Percentiles rank a stretch among this genome's conserved stretches.
Conservation (phyloP, 2,888 invertebrate genomes). For the Cryptophagus acutangulus region DNA sequence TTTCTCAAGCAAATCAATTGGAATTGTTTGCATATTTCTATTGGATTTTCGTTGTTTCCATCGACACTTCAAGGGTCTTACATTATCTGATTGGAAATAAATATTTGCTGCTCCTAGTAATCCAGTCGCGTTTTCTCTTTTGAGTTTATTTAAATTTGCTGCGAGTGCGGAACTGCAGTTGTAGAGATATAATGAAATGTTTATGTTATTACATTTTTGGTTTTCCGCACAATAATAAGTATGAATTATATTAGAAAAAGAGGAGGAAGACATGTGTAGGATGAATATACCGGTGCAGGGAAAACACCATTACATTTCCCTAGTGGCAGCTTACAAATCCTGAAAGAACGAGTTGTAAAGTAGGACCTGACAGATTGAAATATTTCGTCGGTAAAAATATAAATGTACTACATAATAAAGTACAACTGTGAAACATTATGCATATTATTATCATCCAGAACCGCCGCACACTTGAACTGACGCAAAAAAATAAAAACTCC, state of each 20-base stretch:
- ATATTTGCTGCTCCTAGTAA: too few relatives aligned
- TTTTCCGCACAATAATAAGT: conserved; percentile 5
- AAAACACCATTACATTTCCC: conserved; percentile 38
- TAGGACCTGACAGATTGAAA: conserved; percentile 39
- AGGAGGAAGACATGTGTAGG: not conserved
- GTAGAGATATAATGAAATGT: conserved; percentile 4
- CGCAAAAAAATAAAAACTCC: too few relatives aligned
- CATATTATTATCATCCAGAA: not conserved
- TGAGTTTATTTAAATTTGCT: not conserved
- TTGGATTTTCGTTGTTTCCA: too few relatives aligned
- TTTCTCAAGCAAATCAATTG: too few relatives aligned
- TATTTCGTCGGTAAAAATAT: conserved; percentile 29
- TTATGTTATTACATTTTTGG: conserved; percentile 6
- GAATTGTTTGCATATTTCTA: too few relatives aligned
- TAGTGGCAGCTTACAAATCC: conserved; percentile 39
- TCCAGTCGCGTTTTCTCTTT: too few relatives aligned
- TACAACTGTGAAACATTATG: conserved; percentile 16
- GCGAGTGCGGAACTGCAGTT: not conserved
- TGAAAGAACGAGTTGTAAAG: conserved; percentile 38
- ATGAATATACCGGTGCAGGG: conserved; percentile 8
- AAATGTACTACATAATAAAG: conserved; percentile 20
- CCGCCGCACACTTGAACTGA: too few relatives aligned
- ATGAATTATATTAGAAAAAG: conserved; percentile 5
- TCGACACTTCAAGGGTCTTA: too few relatives aligned
- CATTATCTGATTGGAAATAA: too few relatives aligned